Percentiles rank a stretch among this genome's conserved stretches.
Evolutionary conservation across 1,140 invertebrate species (phyloP).

Genomic region (Hyles euphorbiae): DNA sequence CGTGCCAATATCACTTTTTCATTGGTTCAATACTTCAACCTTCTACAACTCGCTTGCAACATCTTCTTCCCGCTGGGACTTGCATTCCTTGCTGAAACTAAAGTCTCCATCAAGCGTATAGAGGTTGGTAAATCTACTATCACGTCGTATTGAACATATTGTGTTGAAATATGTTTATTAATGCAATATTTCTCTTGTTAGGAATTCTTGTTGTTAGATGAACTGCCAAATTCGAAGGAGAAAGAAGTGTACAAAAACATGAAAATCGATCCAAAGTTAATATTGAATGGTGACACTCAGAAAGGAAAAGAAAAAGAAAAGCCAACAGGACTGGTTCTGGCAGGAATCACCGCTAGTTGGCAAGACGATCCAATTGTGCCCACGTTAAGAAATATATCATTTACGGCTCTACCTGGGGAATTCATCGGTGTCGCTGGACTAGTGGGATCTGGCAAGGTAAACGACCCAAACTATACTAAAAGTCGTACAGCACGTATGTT

Average conservation of each 20-base stretch:
- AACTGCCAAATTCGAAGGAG: constrained; percentile 49
- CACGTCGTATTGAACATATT: background rate
- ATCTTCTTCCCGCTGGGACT: constrained; percentile 83
- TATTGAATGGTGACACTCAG: constrained; percentile 44
- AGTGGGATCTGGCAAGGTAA: constrained; percentile 87
- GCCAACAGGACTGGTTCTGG: constrained; percentile 63
- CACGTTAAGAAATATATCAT: constrained; percentile 79
- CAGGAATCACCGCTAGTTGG: constrained; percentile 78
- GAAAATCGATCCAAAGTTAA: constrained; percentile 30
- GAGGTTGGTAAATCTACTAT: constrained; percentile 60
- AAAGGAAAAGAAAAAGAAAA: constrained; percentile 35
- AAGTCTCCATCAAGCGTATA: constrained; percentile 79
- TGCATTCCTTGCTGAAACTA: constrained; percentile 76
- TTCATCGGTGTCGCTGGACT: constrained; percentile 85
- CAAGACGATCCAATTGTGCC: constrained; percentile 75
- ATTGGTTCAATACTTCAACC: constrained; percentile 84
- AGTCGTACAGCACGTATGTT: no score
- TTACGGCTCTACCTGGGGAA: constrained; percentile 78
- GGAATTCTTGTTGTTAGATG: constrained; percentile 76
- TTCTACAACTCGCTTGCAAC: constrained; percentile 82
- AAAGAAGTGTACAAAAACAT: constrained; percentile 11
- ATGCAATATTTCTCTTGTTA: constrained; percentile 24
- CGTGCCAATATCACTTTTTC: constrained; percentile 84
- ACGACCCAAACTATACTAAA: background rate
- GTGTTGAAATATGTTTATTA: constrained; percentile 4